phyloP scores from a whole-genome alignment of 2,113 vertebrate species.

The Dermatemys mawii region DNA sequence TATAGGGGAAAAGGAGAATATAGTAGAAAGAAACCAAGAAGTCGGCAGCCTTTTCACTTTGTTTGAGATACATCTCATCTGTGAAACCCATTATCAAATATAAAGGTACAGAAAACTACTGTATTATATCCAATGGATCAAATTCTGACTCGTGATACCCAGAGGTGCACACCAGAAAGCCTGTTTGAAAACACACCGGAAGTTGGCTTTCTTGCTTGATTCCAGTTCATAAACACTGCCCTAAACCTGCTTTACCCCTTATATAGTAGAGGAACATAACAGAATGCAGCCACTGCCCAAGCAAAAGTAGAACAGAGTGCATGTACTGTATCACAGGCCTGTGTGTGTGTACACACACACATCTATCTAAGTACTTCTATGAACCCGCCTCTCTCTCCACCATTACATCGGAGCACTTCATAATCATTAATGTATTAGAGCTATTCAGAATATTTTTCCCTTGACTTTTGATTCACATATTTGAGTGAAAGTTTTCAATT shows the following conservation, averaged over 20 bases:
- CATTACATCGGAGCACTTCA: neutral
- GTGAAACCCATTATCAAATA: neutral
- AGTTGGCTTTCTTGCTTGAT: accelerated
- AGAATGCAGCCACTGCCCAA: neutral
- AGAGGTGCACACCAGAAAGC: neutral
- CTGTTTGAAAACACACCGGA: accelerated
- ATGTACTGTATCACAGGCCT: neutral
- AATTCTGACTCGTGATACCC: neutral
- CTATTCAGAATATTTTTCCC: neutral
- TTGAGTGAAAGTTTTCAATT: neutral
- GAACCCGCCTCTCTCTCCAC: neutral
- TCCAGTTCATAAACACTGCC: neutral
- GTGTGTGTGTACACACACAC: too few relatives aligned
- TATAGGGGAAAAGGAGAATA: neutral
- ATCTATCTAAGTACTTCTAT: neutral
- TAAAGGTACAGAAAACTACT: neutral
- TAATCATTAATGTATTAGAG: neutral
- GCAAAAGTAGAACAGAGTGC: neutral
- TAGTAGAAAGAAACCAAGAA: neutral
- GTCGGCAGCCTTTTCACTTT: neutral
- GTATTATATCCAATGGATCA: neutral
- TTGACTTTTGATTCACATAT: neutral
- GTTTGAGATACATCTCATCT: neutral
- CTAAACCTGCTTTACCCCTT: neutral
- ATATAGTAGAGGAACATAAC: neutral